Evolutionary conservation across 2,797 vertebrate genomes (phyloP), one percentile per base, ranked within the genome.

Genomic region (Pangasius macronema): DNA sequence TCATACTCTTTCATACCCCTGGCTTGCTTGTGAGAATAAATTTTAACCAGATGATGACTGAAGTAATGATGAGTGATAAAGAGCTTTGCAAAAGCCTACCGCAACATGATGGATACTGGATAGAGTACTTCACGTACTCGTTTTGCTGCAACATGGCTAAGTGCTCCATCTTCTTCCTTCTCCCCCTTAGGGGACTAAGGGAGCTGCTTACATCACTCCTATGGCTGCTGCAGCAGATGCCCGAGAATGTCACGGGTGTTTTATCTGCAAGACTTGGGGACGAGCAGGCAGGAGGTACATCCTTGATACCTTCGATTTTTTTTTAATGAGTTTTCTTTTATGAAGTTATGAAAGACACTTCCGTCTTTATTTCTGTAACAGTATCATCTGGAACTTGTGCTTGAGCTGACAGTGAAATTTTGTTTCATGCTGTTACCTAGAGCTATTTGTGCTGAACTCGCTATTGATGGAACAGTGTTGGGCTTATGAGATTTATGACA

Each of bases 61-160:
- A 30, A 67, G 46, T 83, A 83, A 83, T 83, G 68, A 49, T 24
- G 30, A 53, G 46, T 55, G 82, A 83, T 83, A 27, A 83, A 83
- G 65, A 83, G 46, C 63, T 68, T 83, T 83, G 18, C 42, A 67
- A 67, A 68, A 22, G 9, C n/a, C n/a, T 33, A 33, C 30, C 20
- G 13, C 80, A 65, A 46, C 24, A 65, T 68, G 63, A 83, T 68
- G 82, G 82, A 55, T 83, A 68, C n/a, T 68, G 63, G 30, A 68
- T 68, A 53, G 24, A 24, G n/a, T 16, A 68, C 18, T 51, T 33
- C 49, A 83, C 20, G 6, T 83, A 68, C 63, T 49, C 68, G 63
- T 30, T 36, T 83, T 55, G 30, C 82, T 53, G 82, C 46, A 83
- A 53, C 82, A 36, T 3, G 39, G 80, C 59, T 53, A 83, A 53